These are phyloP conservation scores for Lepidotrigona ventralis DNA, from an alignment of 1,140 invertebrate genomes.

Conservation along the genomic window DNA sequence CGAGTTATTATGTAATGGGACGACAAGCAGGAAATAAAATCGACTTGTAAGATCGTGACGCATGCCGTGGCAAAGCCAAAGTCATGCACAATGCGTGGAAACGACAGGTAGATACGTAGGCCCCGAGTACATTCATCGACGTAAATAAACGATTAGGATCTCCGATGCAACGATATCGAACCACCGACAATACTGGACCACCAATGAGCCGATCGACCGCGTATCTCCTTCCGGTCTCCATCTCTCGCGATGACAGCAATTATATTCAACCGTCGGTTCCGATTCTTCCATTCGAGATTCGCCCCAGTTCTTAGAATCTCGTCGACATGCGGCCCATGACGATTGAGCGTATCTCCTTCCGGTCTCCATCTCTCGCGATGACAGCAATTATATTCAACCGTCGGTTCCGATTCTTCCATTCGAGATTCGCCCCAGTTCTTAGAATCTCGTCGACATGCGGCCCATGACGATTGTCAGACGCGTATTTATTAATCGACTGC, in stretches of 20 bases:
- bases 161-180: constrained; percentile 47
- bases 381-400: not conserved
- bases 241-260: constrained; percentile 27
- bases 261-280: not conserved
- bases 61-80: constrained; percentile 35
- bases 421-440: not conserved
- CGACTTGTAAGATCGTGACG: constrained; percentile 65
- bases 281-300: not conserved
- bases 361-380: constrained; percentile 34
- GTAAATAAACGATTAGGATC: constrained; percentile 69
- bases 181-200: constrained; percentile 55
- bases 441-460: no score
- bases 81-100: constrained; percentile 56
- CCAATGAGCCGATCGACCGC: constrained; percentile 53
- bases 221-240: constrained; percentile 36
- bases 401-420: not conserved
- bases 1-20: constrained; percentile 66
- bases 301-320: not conserved
- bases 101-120: constrained; percentile 56
- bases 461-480: no score
- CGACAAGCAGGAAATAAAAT: constrained; percentile 60
- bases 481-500: no score
- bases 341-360: constrained; percentile 32
- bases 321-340: not conserved
- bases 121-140: constrained; percentile 52